Evolutionary conservation across 2,113 vertebrate genomes (phyloP).

Genomic region (Oceanites oceanicus): DNA sequence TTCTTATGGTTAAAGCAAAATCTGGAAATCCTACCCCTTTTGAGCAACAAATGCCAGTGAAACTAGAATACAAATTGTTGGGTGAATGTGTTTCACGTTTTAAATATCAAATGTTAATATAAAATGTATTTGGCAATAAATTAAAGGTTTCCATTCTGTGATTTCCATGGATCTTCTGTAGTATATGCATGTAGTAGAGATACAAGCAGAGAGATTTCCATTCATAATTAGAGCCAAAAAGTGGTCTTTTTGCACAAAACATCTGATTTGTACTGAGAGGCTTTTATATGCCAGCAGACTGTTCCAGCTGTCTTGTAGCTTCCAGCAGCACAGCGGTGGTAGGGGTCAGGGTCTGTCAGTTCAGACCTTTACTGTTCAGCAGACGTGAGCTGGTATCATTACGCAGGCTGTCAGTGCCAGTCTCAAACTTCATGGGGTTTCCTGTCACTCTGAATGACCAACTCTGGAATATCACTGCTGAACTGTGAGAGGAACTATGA

Average conservation of each 20-base stretch:
- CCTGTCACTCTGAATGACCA: background rate
- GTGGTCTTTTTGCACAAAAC: background rate
- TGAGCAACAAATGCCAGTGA: background rate
- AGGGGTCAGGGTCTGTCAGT: background rate
- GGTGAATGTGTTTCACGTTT: background rate
- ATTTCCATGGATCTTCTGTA: background rate
- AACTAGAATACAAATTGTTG: background rate
- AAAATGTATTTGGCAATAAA: background rate
- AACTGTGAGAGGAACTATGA: background rate
- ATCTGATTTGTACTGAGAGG: background rate
- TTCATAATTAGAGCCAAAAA: background rate
- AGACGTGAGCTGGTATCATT: background rate
- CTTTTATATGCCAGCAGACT: background rate
- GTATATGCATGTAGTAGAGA: background rate
- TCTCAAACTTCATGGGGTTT: background rate
- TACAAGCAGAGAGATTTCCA: background rate
- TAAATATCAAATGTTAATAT: background rate
- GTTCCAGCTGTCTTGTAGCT: background rate
- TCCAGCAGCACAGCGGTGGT: background rate
- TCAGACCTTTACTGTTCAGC: background rate
- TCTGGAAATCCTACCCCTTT: background rate
- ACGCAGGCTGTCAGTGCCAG: background rate
- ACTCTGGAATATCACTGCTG: background rate
- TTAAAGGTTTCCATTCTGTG: background rate
- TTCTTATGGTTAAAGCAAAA: background rate